These are phyloP conservation scores for Oceanodroma tethys DNA, from an alignment of 2,113 vertebrate species.

Conservation along the genomic window DNA sequence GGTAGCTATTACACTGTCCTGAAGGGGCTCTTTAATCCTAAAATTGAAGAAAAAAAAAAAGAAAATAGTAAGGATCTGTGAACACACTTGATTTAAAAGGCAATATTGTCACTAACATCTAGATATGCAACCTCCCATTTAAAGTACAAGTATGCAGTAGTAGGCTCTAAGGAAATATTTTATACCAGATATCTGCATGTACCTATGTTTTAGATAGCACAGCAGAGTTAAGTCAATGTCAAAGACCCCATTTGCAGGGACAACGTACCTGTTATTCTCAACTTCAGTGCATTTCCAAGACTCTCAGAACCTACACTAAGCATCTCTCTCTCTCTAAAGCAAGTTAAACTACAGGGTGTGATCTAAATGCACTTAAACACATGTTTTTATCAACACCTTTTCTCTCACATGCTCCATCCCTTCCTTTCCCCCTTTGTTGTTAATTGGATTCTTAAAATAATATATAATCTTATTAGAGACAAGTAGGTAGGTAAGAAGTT, in stretches of 20 bases:
- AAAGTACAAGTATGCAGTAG: background rate
- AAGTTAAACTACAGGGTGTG: background rate
- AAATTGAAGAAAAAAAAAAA: background rate
- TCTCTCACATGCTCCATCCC: background rate
- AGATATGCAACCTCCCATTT: background rate
- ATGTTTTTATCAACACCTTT: background rate
- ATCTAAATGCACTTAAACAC: background rate
- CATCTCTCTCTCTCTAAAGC: background rate
- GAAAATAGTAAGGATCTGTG: constrained; percentile 8
- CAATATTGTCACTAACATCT: background rate
- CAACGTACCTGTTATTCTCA: background rate
- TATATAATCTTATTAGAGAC: background rate
- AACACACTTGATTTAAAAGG: constrained; percentile 10
- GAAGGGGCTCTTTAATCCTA: constrained; percentile 89
- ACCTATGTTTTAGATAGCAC: background rate
- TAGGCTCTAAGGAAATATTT: background rate
- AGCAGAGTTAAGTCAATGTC: background rate
- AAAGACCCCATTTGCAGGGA: background rate
- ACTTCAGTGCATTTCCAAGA: background rate
- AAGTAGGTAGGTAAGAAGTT: background rate
- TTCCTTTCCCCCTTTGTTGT: background rate
- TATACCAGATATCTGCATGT: background rate
- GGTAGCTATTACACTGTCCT: constrained; percentile 94
- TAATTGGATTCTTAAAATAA: background rate
- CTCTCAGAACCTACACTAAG: background rate